phyloP scores from a whole-genome alignment of 1,140 invertebrate genomes.

The Aphaenogaster ashmeadi region DNA sequence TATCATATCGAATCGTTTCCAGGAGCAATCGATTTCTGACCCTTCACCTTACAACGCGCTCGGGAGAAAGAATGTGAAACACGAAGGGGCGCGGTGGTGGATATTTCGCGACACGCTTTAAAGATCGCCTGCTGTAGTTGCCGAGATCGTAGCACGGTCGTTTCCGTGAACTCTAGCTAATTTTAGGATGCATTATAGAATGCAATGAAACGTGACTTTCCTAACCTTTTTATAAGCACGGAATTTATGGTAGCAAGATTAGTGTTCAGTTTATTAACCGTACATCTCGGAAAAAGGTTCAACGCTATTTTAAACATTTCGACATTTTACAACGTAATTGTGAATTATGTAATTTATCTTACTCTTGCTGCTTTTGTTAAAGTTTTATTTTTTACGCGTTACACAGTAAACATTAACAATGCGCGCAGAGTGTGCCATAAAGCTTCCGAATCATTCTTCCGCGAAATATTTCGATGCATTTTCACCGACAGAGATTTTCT shows the following conservation, averaged over 20 bases:
- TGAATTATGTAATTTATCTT: conserved; percentile 8
- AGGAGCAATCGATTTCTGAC: conserved; percentile 53
- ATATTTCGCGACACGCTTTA: conserved; percentile 53
- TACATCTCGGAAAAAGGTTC: background rate
- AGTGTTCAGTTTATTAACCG: background rate
- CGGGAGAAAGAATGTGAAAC: conserved; percentile 25
- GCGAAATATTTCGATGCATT: conserved; percentile 48
- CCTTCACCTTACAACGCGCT: conserved; percentile 37
- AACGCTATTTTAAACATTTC: background rate
- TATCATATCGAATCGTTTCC: conserved; percentile 60
- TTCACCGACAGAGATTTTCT: conserved; percentile 48
- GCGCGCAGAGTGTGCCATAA: background rate
- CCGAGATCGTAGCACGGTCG: conserved; percentile 7
- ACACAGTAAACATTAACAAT: background rate
- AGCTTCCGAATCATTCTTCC: conserved; percentile 30
- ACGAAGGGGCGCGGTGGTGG: conserved; percentile 44
- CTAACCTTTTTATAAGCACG: conserved; percentile 7
- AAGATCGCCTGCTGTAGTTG: conserved; percentile 36
- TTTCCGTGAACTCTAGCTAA: conserved; percentile 44
- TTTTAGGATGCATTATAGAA: conserved; percentile 51
- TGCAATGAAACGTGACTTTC: conserved; percentile 21
- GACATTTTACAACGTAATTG: background rate
- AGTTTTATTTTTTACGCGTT: background rate
- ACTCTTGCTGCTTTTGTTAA: background rate
- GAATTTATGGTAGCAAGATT: conserved; percentile 1